These are phyloP conservation scores for Tetranychus piercei DNA, from an alignment of 2,888 invertebrate species.

Conservation along the genomic window DNA sequence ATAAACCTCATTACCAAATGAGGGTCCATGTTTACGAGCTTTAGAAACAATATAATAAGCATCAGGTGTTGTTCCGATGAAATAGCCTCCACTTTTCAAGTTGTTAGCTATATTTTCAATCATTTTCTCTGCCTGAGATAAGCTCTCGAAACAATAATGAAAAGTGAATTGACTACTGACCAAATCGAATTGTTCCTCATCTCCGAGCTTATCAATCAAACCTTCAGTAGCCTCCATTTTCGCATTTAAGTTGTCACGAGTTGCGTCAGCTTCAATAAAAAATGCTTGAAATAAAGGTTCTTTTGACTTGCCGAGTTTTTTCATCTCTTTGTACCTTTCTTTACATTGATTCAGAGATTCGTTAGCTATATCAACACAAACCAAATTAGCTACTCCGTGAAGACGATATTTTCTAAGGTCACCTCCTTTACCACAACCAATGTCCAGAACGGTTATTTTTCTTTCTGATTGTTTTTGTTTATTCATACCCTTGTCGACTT, in stretches of 20 bases:
- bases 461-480: neutral
- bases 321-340: slow-evolving; percentile 56
- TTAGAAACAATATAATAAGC: slow-evolving; percentile 60
- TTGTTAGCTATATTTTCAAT: slow-evolving; percentile 76
- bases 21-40: slow-evolving; percentile 24
- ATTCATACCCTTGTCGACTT: neutral
- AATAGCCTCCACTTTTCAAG: slow-evolving; percentile 71
- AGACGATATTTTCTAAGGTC: slow-evolving; percentile 86
- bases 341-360: slow-evolving; percentile 79
- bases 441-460: slow-evolving; percentile 50
- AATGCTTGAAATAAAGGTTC: slow-evolving; percentile 51
- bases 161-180: slow-evolving; percentile 96
- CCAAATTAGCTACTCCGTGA: slow-evolving; percentile 53
- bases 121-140: slow-evolving; percentile 75
- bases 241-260: slow-evolving; percentile 40
- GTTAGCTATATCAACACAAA: slow-evolving; percentile 78
- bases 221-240: slow-evolving; percentile 57
- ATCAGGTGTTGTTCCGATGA: slow-evolving; percentile 91
- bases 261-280: slow-evolving; percentile 77
- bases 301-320: slow-evolving; percentile 27
- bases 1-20: slow-evolving; percentile 39
- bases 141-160: slow-evolving; percentile 84
- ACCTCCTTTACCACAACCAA: slow-evolving; percentile 97
- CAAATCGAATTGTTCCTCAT: slow-evolving; percentile 48
- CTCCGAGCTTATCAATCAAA: neutral